Percentiles rank a stretch among this genome's conserved stretches.
phyloP scores from a whole-genome alignment of 2,888 invertebrate genomes.

The Rhamphomyia laevipes region DNA sequence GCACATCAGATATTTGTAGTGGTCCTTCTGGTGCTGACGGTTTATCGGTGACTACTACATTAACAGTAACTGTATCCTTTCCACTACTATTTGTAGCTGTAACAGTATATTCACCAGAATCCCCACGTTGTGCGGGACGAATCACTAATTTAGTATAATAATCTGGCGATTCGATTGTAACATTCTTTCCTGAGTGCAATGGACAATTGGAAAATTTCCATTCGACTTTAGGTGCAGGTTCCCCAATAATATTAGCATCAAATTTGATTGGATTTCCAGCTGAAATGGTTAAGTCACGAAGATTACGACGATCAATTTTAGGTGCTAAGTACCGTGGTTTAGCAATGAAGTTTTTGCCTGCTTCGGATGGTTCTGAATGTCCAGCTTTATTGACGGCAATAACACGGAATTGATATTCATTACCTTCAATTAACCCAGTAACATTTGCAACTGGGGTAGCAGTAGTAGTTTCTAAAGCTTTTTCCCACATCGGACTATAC shows the following conservation, averaged over 20 bases:
- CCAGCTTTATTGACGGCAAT: constrained; percentile 94
- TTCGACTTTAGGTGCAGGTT: constrained; percentile 86
- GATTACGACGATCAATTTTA: constrained; percentile 86
- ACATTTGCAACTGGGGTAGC: constrained; percentile 65
- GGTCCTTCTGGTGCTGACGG: constrained; percentile 84
- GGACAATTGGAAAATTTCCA: constrained; percentile 84
- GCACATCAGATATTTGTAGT: constrained; percentile 74
- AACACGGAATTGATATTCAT: constrained; percentile 94
- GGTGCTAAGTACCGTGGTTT: constrained; percentile 87
- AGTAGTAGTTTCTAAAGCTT: constrained; percentile 71
- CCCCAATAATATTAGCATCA: constrained; percentile 86
- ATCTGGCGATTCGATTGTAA: constrained; percentile 70
- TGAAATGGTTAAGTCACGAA: constrained; percentile 81
- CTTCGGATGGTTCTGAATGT: constrained; percentile 80
- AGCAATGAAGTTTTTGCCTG: constrained; percentile 73
- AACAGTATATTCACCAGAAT: constrained; percentile 79
- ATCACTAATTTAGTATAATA: constrained; percentile 80
- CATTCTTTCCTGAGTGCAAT: constrained; percentile 54
- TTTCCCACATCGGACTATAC: constrained; percentile 87
- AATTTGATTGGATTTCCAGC: constrained; percentile 88
- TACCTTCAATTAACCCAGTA: constrained; percentile 87
- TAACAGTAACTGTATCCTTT: constrained; percentile 69
- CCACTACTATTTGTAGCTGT: constrained; percentile 80
- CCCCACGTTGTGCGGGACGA: constrained; percentile 65
- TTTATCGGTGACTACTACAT: constrained; percentile 76